Conservation (phyloP, 2,888 invertebrate genomes). For the Ophion costatus region DNA sequence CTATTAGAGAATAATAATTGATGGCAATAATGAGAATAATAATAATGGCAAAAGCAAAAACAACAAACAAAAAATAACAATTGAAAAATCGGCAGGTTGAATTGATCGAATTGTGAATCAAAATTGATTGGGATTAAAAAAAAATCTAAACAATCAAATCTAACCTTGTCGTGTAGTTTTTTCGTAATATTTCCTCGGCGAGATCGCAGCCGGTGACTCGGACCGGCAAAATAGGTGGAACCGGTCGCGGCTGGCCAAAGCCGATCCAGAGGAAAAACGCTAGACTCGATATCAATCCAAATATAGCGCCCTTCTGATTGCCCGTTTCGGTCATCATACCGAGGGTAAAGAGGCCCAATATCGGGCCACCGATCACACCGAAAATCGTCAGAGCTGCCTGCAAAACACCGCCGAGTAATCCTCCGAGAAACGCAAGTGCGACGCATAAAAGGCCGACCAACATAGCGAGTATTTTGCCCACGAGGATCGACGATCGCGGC, state of each 20-base stretch:
- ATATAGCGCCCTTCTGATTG: conserved; percentile 90
- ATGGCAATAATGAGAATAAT: no score
- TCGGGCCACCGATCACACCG: conserved; percentile 93
- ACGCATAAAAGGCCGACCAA: conserved; percentile 90
- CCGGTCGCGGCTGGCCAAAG: conserved; percentile 91
- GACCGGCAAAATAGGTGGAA: conserved; percentile 85
- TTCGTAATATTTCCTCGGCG: conserved; percentile 22
- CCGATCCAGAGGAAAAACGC: conserved; percentile 92
- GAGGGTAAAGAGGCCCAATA: conserved; percentile 92
- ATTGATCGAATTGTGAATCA: no score
- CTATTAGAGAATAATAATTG: no score
- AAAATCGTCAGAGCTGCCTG: conserved; percentile 94
- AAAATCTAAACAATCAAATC: not conserved
- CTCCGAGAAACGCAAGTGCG: conserved; percentile 89
- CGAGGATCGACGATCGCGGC: conserved; percentile 62
- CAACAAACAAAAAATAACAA: no score
- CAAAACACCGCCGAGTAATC: conserved; percentile 88
- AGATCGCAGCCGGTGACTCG: conserved; percentile 85
- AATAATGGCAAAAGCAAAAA: no score
- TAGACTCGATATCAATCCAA: conserved; percentile 88
- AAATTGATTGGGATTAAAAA: not conserved
- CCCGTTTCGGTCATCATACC: conserved; percentile 92
- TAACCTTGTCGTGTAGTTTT: conserved; percentile 31
- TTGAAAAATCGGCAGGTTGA: no score
- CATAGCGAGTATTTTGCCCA: conserved; percentile 88